Conservation (phyloP, 2,113 vertebrate genomes). For the Amphiprion ocellaris region DNA sequence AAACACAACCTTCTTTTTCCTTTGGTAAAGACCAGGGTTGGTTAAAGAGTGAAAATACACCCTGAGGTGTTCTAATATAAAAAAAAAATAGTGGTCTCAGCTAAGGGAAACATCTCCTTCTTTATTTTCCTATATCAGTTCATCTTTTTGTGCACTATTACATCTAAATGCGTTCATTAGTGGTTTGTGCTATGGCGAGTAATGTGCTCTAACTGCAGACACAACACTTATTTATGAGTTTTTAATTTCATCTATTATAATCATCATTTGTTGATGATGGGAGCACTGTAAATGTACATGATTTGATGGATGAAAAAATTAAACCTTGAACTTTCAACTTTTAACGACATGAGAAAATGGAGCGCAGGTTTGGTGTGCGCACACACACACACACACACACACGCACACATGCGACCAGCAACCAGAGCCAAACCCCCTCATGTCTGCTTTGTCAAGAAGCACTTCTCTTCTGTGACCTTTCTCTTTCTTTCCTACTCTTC, state of each 20-base stretch:
- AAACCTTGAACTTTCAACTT: conserved; percentile 25
- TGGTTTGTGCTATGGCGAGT: too few species aligned
- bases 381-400: conserved; percentile 27
- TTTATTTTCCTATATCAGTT: background rate
- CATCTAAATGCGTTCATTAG: background rate
- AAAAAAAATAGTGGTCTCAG: conserved; percentile 1
- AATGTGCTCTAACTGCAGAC: too few species aligned
- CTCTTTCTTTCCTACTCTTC: conserved; percentile 68
- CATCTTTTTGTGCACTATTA: background rate
- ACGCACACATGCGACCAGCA: conserved; percentile 19
- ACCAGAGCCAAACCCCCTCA: conserved; percentile 32
- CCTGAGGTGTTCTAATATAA: background rate
- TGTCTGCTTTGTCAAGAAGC: conserved; percentile 66
- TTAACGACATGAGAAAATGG: background rate
- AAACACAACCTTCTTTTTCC: background rate
- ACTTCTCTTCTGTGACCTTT: conserved; percentile 60
- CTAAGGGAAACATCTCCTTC: background rate
- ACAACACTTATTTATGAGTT: background rate
- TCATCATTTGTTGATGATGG: background rate
- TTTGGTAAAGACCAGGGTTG: background rate
- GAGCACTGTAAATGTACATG: background rate
- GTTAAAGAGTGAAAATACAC: conserved; percentile 2
- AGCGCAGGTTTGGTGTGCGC: conserved; percentile 1
- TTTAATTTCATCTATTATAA: background rate
- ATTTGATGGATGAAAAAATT: background rate